Conservation (phyloP, 2,888 invertebrate genomes). For the Heliothis peltigera region DNA sequence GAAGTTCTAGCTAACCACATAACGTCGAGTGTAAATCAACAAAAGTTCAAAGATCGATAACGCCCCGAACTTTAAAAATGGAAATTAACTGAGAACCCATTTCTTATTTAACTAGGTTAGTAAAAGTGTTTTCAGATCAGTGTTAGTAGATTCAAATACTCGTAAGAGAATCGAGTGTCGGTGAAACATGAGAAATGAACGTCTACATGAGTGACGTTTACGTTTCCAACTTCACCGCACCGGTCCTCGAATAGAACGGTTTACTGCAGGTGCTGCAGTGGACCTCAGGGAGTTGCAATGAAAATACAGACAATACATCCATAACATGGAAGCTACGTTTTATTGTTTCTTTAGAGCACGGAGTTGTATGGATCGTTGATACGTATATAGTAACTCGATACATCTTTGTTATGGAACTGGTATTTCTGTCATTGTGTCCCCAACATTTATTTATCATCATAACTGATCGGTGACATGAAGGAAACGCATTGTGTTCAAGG, state of each 20-base stretch:
- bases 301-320: constrained; percentile 26
- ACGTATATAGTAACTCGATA: not conserved
- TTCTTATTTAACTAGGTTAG: constrained; percentile 58
- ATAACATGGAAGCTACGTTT: constrained; percentile 12
- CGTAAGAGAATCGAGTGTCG: constrained; percentile 46
- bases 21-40: constrained; percentile 39
- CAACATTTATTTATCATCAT: not conserved
- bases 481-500: too few species aligned
- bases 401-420: not conserved
- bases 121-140: constrained; percentile 43
- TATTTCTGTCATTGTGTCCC: not conserved
- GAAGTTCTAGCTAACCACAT: too few species aligned
- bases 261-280: constrained; percentile 51
- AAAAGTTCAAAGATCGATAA: constrained; percentile 41
- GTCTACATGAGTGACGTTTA: constrained; percentile 52
- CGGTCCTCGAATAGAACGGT: constrained; percentile 37
- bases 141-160: constrained; percentile 55
- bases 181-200: constrained; percentile 52
- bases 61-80: constrained; percentile 42
- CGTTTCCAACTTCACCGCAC: constrained; percentile 36
- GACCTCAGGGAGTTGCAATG: constrained; percentile 26
- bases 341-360: constrained; percentile 28
- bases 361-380: constrained; percentile 5
- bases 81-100: constrained; percentile 51
- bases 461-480: not conserved